Conservation (phyloP, 2,888 invertebrate species). For the Eumerus sabulonum region DNA sequence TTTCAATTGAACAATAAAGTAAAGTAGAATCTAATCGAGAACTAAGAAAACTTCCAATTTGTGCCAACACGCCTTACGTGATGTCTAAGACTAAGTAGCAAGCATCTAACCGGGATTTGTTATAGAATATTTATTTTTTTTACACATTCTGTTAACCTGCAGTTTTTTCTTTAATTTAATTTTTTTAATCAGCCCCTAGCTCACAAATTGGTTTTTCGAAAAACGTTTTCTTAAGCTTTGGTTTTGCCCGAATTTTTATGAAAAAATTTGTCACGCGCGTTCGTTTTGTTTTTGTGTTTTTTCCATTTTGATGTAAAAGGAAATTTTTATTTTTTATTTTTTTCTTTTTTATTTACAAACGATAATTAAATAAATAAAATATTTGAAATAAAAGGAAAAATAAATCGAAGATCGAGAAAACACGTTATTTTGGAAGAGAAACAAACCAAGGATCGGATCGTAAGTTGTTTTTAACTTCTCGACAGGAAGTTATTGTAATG, state of each 20-base stretch:
- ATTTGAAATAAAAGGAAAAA: too few species aligned
- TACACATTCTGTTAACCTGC: constrained; percentile 13
- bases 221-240: constrained; percentile 1
- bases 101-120: constrained; percentile 42
- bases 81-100: constrained; percentile 29
- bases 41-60: constrained; percentile 49
- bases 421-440: too few species aligned
- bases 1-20: constrained; percentile 21
- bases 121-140: constrained; percentile 49
- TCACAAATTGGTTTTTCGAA: constrained; percentile 33
- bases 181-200: constrained; percentile 27
- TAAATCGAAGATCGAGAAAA: too few species aligned
- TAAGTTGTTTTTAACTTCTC: too few species aligned
- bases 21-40: constrained; percentile 8
- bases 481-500: too few species aligned
- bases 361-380: too few species aligned
- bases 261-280: too few species aligned
- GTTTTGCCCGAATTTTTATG: too few species aligned
- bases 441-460: too few species aligned
- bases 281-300: background rate
- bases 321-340: too few species aligned
- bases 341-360: constrained; percentile 20
- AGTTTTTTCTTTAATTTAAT: constrained; percentile 9
- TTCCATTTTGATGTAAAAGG: constrained; percentile 2
- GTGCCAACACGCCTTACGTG: constrained; percentile 52